phyloP scores from a whole-genome alignment of 2,888 invertebrate species.

The Rutpela maculata region DNA sequence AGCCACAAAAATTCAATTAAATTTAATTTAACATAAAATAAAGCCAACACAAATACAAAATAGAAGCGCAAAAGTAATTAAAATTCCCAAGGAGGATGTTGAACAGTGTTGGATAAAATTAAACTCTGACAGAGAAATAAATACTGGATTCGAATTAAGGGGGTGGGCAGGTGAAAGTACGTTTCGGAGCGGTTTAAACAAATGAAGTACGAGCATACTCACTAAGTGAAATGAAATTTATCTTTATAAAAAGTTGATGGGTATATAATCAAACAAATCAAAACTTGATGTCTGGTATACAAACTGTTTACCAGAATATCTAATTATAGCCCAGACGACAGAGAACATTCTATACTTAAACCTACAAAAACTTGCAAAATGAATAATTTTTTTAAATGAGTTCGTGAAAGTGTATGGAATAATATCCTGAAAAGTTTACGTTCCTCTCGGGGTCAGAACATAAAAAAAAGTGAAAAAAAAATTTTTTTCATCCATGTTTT shows the following conservation, averaged over 20 bases:
- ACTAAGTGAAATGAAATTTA: conserved; percentile 22
- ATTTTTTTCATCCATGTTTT: too few species aligned
- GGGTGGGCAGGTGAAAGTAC: conserved; percentile 54
- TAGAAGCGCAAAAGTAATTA: conserved; percentile 71
- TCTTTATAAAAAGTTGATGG: conserved; percentile 10
- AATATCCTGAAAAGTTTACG: too few species aligned
- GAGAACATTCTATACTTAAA: too few species aligned
- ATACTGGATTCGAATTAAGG: conserved; percentile 70
- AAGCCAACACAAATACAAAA: conserved; percentile 68
- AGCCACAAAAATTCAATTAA: conserved; percentile 64
- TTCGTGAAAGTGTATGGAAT: too few species aligned
- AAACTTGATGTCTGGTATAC: neutral
- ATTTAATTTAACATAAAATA: conserved; percentile 63
- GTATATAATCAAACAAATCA: neutral
- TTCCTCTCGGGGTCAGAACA: too few species aligned
- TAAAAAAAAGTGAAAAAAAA: too few species aligned
- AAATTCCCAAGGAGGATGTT: conserved; percentile 71
- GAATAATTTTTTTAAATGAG: too few species aligned
- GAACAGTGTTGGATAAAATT: conserved; percentile 70
- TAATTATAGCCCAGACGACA: too few species aligned
- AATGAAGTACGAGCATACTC: conserved; percentile 16
- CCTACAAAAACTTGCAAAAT: too few species aligned
- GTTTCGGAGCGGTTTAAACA: conserved; percentile 32
- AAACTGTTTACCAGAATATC: neutral
- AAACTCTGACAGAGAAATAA: conserved; percentile 70